phyloP scores from a whole-genome alignment of 2,113 vertebrate species.

The Montifringilla adamsi region DNA sequence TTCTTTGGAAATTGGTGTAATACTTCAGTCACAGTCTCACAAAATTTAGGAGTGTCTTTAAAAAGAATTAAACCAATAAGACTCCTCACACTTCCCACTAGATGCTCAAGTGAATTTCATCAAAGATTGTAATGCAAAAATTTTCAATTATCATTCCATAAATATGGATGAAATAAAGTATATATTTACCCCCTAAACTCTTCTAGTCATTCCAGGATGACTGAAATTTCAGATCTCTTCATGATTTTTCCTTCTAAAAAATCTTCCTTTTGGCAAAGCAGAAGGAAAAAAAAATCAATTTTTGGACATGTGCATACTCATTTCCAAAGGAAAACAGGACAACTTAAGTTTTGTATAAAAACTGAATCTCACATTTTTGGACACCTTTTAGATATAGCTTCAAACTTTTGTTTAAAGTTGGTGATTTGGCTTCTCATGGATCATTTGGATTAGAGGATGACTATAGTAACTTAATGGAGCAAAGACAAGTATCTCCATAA shows the following conservation, averaged over 20 bases:
- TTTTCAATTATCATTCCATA: slow-evolving; percentile 11
- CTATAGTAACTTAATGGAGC: not conserved
- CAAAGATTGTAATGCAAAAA: not conserved
- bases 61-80: slow-evolving; percentile 28
- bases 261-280: not conserved
- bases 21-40: slow-evolving; percentile 36
- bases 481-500: not conserved
- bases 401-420: not conserved
- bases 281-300: not conserved
- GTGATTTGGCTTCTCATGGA: not conserved
- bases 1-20: not conserved
- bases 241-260: not conserved
- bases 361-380: not conserved
- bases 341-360: not conserved
- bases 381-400: not conserved
- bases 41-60: slow-evolving; percentile 33
- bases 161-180: slow-evolving; percentile 16
- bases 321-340: not conserved
- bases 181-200: slow-evolving; percentile 14
- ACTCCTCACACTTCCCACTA: not conserved
- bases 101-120: not conserved
- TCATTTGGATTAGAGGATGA: not conserved
- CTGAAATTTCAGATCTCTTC: not conserved
- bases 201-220: not conserved
- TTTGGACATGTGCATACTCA: not conserved